Conservation (phyloP, 92 coral and sea anemone genomes). For the Palythoa grandiflora region DNA sequence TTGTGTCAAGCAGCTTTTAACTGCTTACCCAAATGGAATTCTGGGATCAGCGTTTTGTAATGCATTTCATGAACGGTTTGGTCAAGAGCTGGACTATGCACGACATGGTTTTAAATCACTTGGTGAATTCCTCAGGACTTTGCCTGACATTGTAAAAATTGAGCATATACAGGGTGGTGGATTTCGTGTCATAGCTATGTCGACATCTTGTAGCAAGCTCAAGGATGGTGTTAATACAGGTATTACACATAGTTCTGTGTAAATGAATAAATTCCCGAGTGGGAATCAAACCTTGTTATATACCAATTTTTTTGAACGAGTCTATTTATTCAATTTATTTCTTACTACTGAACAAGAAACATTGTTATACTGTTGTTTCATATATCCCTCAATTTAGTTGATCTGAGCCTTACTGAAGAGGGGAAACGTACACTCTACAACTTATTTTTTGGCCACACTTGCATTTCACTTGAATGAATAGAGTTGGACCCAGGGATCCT, state of each 20-base stretch:
- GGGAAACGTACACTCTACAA: too few relatives aligned
- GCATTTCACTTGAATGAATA: too few relatives aligned
- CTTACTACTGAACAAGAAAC: too few relatives aligned
- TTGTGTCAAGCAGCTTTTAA: constrained; percentile 78
- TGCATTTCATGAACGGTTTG: constrained; percentile 81
- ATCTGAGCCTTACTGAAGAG: too few relatives aligned
- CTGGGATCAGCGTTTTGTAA: constrained; percentile 76
- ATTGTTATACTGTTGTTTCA: too few relatives aligned
- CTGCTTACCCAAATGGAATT: constrained; percentile 83
- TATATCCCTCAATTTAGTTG: too few relatives aligned
- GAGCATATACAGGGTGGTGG: constrained; percentile 76
- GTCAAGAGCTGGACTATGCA: constrained; percentile 67
- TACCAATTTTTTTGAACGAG: too few relatives aligned
- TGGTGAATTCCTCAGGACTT: constrained; percentile 69
- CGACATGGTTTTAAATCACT: constrained; percentile 79
- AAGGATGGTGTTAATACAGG: background rate
- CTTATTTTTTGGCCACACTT: too few relatives aligned
- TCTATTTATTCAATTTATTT: too few relatives aligned
- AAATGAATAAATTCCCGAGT: too few relatives aligned
- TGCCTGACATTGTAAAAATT: constrained; percentile 72
- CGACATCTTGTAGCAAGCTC: background rate
- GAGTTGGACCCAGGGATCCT: too few relatives aligned
- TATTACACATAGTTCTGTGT: background rate
- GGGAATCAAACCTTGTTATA: too few relatives aligned
- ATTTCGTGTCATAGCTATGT: constrained; percentile 64